These are phyloP conservation scores for Mythimna ferrago DNA, from an alignment of 2,888 invertebrate genomes.

Conservation along the genomic window DNA sequence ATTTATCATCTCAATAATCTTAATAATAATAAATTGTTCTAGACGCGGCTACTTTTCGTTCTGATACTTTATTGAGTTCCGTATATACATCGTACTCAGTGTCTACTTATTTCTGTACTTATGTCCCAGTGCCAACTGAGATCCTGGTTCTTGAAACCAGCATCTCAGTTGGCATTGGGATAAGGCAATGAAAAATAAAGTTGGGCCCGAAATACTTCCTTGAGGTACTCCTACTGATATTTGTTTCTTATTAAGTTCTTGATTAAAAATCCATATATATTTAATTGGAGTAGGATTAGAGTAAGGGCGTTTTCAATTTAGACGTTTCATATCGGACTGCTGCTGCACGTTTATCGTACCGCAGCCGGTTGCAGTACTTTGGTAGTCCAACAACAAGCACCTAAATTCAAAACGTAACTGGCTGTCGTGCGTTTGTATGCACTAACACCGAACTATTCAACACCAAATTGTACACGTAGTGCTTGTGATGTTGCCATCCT, in stretches of 20 bases:
- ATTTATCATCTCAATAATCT: conserved; percentile 11
- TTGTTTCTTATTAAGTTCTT: not conserved
- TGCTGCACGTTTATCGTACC: no score
- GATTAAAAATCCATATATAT: not conserved
- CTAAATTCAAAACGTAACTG: no score
- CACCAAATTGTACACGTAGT: no score
- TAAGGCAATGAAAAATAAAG: conserved; percentile 1
- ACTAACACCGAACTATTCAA: no score
- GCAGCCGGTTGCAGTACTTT: no score
- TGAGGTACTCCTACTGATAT: conserved; percentile 3
- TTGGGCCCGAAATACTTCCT: conserved; percentile 20
- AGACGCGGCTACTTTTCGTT: not conserved
- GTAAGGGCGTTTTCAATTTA: no score
- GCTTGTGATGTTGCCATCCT: no score
- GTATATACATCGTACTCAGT: not conserved
- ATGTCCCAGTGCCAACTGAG: no score
- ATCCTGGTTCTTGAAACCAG: not conserved
- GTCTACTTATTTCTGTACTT: no score
- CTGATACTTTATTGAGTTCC: not conserved
- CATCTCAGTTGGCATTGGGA: not conserved
- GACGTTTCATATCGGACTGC: no score
- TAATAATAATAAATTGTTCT: not conserved
- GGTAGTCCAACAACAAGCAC: no score
- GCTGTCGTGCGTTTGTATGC: no score
- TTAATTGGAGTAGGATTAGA: not conserved